Percentiles rank a stretch among this genome's conserved stretches.
Evolutionary conservation across 2,888 invertebrate species (phyloP).

Genomic region (Bellardia bayeri): DNA sequence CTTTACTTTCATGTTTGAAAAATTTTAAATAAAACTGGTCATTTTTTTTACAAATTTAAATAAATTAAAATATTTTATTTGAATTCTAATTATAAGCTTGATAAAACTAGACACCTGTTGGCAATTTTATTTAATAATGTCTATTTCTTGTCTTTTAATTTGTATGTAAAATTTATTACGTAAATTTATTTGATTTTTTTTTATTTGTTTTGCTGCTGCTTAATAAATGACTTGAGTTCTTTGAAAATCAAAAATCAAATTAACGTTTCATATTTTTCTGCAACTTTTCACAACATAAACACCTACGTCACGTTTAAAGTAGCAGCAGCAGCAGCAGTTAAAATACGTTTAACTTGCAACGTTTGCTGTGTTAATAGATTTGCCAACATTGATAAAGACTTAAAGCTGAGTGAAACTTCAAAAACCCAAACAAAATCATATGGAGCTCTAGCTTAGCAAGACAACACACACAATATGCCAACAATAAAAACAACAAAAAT

Average conservation of each 20-base stretch:
- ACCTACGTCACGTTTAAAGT: slow-evolving; percentile 71
- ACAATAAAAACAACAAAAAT: background rate
- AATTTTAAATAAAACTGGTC: no score
- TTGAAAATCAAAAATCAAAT: slow-evolving; percentile 63
- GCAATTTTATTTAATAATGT: slow-evolving; percentile 35
- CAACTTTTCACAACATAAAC: slow-evolving; percentile 38
- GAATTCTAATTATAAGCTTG: slow-evolving; percentile 45
- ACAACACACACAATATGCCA: slow-evolving; percentile 28
- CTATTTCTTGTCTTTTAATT: slow-evolving; percentile 21
- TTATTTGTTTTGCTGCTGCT: background rate
- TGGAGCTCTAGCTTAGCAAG: background rate
- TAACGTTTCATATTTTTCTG: slow-evolving; percentile 40
- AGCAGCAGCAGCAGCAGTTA: slow-evolving; percentile 62
- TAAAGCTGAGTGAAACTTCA: slow-evolving; percentile 44
- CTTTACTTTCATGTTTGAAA: background rate
- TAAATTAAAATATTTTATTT: slow-evolving; percentile 33
- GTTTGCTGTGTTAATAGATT: slow-evolving; percentile 53
- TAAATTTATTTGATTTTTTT: slow-evolving; percentile 45
- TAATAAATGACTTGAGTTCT: slow-evolving; percentile 64
- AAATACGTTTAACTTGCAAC: slow-evolving; percentile 54
- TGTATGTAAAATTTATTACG: slow-evolving; percentile 61
- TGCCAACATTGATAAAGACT: slow-evolving; percentile 53
- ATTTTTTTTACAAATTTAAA: background rate
- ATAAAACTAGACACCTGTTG: slow-evolving; percentile 65
- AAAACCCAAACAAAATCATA: slow-evolving; percentile 17